Base-by-base conservation (phyloP, 2,113 vertebrate genomes). In the Cisticola juncidis region DNA sequence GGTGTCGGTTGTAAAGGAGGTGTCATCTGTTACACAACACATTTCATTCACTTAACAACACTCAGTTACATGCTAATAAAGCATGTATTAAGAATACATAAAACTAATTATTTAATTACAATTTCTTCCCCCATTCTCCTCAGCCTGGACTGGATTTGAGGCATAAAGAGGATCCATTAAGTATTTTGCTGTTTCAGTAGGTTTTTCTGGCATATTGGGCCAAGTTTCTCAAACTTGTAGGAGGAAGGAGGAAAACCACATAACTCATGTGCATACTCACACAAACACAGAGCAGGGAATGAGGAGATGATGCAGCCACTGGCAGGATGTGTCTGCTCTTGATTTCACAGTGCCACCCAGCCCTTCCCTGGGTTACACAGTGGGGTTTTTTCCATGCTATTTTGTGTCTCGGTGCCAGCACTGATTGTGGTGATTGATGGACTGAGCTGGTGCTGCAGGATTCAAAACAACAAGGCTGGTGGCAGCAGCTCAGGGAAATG, bases 391-490 rank as follows among this genome's bases (percentile, higher is more conserved):
- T n/a, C 64, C 65, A 10, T 81, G 77, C 44, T 87, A 48, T 84
- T 97, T 80, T 86, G 83, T 54, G 70, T 73, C 62, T 90, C 70
- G 33, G 1, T 44, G 47, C 81, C 93, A 94, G 86, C 53, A 11
- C 76, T 79, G 85, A 84, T 45, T 77, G 87, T 50, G n/a, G 80
- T 74, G 94, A 97, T 65, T 89, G 96, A 95, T 78, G 61, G 92
- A 95, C 86, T 89, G 81, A 62, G 82, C 80, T 65, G 62, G 70
- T 86, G 80, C 82, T 91, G 69, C 77, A 94, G 90, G 82, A 95
- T 92, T 94, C 90, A 89, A 77, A 96, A 84, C 88, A 93, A 31
- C 85, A 85, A 7, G 33, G 1, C 45, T 65, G 81, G 80, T 78
- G 74, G 81, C 68, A 57, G 76, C 74, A 72, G 31, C 82, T 88